Evolutionary conservation across 2,888 invertebrate genomes (phyloP), one percentile per base, ranked within the genome.

Genomic region (Heliconius cydno): DNA sequence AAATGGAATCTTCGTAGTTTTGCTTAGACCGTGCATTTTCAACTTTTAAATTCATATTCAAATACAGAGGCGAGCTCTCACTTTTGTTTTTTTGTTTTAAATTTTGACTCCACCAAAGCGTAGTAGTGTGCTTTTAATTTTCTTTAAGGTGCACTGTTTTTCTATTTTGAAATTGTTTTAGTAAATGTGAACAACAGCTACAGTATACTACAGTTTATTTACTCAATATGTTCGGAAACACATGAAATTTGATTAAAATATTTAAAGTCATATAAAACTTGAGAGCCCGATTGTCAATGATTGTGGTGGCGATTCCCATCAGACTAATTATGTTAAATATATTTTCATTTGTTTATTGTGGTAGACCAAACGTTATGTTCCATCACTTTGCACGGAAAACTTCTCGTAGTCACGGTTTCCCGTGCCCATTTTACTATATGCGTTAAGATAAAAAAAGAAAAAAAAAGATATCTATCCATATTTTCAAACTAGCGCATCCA

Each of bases 1-100:
- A 63, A 78, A 78, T 74, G 78, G 73, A 80, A 80, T 78, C 67
- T 78, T 76, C 46, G 52, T 38, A 63, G 81, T 81, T 78, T 76
- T 76, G 76, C 76, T 78, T 70, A 81, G 68, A 78, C 72, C 76
- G 41, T 68, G 38, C 74, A 77, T 70, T 66, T 79, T 78, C n/a
- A 76, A 68, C 46, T 76, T 71, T 71, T 34, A 76, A 71, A 76
- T 60, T 78, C 67, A 25, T 75, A 75, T 67, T 76, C 67, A 79
- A 78, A 78, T 41, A 46, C n/a, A 34, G 76, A 28, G 66, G 66
- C 22, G 12, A 22, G 30, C 57, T 30, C 25, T n/a, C 22, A 57
- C 34, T 72, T 34, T 57, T 72, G 30, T 72, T 72, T 73, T n/a
- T 70, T 41, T n/a, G 15, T 60, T 30, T 60, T n/a, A 34, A 30